Evolutionary conservation across 2,797 vertebrate genomes (phyloP), one percentile per base, ranked within the genome.

Genomic region (Pseudocheirus occidentalis): DNA sequence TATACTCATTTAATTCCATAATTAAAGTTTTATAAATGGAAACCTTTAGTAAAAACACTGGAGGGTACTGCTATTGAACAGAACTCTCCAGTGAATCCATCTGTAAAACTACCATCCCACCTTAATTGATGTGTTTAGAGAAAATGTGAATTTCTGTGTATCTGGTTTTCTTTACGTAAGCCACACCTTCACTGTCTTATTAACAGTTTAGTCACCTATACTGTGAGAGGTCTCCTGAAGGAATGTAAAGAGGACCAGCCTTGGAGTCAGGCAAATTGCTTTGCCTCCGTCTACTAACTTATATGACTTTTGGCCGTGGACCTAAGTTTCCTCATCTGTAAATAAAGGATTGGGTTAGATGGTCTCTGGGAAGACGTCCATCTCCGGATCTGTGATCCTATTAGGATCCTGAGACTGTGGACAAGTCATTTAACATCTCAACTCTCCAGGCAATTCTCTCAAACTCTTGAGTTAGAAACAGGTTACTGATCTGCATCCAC

Each of bases 21-120:
- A 73, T 73, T n/a, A 73, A 81, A 81, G 73, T 92, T 95, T 94
- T 93, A 16, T 73, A 93, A 91, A 40, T 93, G 18, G 58, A 56
- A 57, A 55, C 55, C 52, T 62, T 50, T 13, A 92, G 58, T 54
- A 29, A 90, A 56, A 81, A 66, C 34, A 90, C 46, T 90, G 24
- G 81, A 93, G 52, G 94, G 66, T 14, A 7, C 16, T 24, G 24
- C 52, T 62, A 58, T 94, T 95, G 62, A 93, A 81, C 91, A 40
- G 21, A 55, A 66, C 52, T 13, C 92, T 92, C 54, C 50, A 91
- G 16, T 21, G 12, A 56, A 62, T 96, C 24, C 57, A 95, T 94
- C 73, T 90, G 12, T 91, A 92, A 91, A 57, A 91, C 6, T 46
- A 27, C 73, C 73, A 46, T 46, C 73, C 3, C 21, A 12, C n/a